phyloP scores from a whole-genome alignment of 2,113 vertebrate species.

The Notarius lentiginosus region DNA sequence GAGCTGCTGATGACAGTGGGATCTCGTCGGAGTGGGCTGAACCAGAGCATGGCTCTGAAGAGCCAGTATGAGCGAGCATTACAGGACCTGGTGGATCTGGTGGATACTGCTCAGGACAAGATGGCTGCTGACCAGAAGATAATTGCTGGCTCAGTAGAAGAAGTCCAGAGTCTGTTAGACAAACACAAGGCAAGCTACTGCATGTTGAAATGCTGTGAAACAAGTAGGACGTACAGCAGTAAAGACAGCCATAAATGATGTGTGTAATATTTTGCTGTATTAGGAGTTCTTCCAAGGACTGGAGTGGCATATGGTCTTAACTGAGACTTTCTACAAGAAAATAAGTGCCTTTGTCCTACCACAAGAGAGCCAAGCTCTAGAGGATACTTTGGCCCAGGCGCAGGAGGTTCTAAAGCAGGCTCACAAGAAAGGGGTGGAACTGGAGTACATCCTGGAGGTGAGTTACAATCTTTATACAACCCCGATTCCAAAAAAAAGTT shows the following conservation, averaged over 20 bases:
- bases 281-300: conserved; percentile 97
- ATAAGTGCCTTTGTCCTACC: conserved; percentile 76
- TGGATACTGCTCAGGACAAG: conserved; percentile 94
- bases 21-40: conserved; percentile 83
- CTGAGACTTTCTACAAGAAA: conserved; percentile 87
- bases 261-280: conserved; percentile 24
- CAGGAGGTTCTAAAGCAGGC: conserved; percentile 84
- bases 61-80: conserved; percentile 87
- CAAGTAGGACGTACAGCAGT: not conserved
- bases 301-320: conserved; percentile 91
- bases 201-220: not conserved
- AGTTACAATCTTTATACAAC: conserved; percentile 41
- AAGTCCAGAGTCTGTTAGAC: conserved; percentile 80
- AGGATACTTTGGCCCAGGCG: conserved; percentile 79
- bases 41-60: conserved; percentile 88
- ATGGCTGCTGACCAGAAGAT: conserved; percentile 88
- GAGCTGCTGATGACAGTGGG: conserved; percentile 85
- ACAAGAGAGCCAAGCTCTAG: conserved; percentile 76
- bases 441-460: conserved; percentile 92
- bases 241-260: not conserved
- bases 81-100: conserved; percentile 86
- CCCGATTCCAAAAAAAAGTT: too few relatives aligned
- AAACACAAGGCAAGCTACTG: conserved; percentile 86
- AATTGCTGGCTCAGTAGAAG: conserved; percentile 85
- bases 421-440: conserved; percentile 88